Base-by-base conservation (phyloP, 2,797 vertebrate genomes). In the Schizopygopsis pylzovi region DNA sequence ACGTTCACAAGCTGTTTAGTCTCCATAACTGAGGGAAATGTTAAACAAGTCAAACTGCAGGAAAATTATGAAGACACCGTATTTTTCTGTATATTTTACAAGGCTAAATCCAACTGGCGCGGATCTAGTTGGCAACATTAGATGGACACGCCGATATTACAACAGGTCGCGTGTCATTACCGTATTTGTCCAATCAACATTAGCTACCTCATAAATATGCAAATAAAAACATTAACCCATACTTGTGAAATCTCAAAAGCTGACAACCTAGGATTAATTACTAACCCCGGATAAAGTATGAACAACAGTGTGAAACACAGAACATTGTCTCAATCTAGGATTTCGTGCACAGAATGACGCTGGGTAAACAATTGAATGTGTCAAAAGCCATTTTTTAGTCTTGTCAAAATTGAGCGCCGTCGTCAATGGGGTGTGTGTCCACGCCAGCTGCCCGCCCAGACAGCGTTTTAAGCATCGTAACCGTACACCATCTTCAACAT, bases 361-460 rank as follows among this genome's bases (percentile, higher is more conserved):
- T 52, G 12, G 47, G 28, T 54, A 7, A 43, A 81, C 8, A 70
- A 41, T 70, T 81, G n/a, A 18, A 81, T n/a, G 45, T 39, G 63
- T 81, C 79, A 68, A 81, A 39, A 47, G 12, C 63, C 65, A 2
- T 76, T 52, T 76, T 49, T 54, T 20, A 33, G 15, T 76, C 47
- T 28, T 54, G 47, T 70, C 79, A 81, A 15, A 68, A 52, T n/a
- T 52, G 63, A 81, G 13, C 65, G 79, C 47, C 13, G 79, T 54
- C 79, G 65, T 52, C 65, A 68, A 68, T 68, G 45, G 79, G 79
- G 79, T 81, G 77, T 80, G 79, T 81, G 45, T 81, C 20, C 61
- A n/a, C 25, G 6, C 63, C 18, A 81, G 45, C 63, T 49, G 63
- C 4, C 25, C 67, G 52, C 45, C 28, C 6, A 39, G 10, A 39